A percentile compares a stretch with the other conserved stretches of the same genome.
Conservation (phyloP, 2,113 vertebrate species). For the Todiramphus saurophagus region DNA sequence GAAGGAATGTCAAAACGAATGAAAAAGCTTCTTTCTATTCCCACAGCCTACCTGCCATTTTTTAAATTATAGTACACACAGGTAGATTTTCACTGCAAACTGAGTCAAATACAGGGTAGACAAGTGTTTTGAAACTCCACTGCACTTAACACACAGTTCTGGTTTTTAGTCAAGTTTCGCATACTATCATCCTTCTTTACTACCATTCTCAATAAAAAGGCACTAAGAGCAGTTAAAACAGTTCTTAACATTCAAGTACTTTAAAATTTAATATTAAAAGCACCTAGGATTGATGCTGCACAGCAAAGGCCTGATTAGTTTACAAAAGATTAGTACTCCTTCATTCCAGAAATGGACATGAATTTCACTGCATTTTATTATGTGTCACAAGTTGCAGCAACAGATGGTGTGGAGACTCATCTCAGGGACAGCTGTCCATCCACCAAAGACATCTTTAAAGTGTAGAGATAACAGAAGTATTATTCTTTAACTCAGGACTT, state of each 20-base stretch:
- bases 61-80: neutral
- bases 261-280: neutral
- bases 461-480: neutral
- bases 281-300: neutral
- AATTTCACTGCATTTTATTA: neutral
- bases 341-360: neutral
- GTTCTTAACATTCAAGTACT: neutral
- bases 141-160: neutral
- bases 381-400: neutral
- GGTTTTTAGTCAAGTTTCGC: neutral
- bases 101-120: too few species aligned
- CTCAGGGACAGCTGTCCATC: neutral
- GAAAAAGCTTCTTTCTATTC: neutral
- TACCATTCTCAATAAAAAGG: neutral
- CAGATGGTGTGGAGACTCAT: neutral
- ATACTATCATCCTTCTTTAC: neutral
- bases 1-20: neutral
- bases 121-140: neutral
- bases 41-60: neutral
- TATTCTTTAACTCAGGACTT: neutral
- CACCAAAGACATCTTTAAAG: neutral
- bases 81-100: neutral
- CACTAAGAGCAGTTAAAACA: neutral
- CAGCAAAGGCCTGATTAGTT: neutral
- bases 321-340: neutral